Conservation (phyloP, 1,140 invertebrate genomes). For the Nephila pilipes region DNA sequence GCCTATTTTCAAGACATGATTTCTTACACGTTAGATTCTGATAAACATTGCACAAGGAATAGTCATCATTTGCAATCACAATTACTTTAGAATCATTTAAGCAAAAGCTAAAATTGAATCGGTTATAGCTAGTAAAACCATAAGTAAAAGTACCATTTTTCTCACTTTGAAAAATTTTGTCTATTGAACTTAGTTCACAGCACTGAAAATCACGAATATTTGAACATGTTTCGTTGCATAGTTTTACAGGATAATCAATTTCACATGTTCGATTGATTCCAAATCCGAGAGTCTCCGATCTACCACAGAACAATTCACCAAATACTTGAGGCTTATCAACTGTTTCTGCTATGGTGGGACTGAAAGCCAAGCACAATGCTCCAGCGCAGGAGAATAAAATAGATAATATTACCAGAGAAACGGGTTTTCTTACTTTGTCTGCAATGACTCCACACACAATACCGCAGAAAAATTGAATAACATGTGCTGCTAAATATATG, state of each 20-base stretch:
- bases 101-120: not conserved
- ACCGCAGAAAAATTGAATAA: not conserved
- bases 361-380: not conserved
- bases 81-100: not conserved
- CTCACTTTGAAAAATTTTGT: not conserved
- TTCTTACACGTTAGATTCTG: not conserved
- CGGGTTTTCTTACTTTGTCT: conserved; percentile 17
- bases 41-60: not conserved
- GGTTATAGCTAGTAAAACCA: not conserved
- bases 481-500: not conserved
- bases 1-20: not conserved
- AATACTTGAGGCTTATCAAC: not conserved
- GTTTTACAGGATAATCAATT: not conserved
- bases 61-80: not conserved
- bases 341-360: not conserved
- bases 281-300: not conserved
- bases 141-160: not conserved
- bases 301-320: too few species aligned
- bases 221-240: not conserved
- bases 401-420: not conserved
- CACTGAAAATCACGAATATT: not conserved
- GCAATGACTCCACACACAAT: not conserved
- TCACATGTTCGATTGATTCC: not conserved
- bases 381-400: not conserved
- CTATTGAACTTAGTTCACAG: not conserved